phyloP scores from a whole-genome alignment of 2,113 vertebrate genomes.

The Saccopteryx leptura region DNA sequence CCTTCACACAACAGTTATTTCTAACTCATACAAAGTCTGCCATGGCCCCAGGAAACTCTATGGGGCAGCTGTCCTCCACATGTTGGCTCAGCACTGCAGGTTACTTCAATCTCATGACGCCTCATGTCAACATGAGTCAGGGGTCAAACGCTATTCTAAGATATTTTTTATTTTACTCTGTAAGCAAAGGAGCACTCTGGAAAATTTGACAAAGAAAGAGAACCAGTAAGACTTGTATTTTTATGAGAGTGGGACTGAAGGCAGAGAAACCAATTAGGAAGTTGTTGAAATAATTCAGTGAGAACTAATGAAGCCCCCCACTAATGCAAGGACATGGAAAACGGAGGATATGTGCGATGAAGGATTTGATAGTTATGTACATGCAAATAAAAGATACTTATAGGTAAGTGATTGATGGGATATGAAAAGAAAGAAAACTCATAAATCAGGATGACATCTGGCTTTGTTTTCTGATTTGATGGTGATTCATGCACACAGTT shows the following conservation, averaged over 20 bases:
- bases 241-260: neutral
- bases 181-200: neutral
- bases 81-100: neutral
- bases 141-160: slow-evolving; percentile 7
- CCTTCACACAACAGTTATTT: neutral
- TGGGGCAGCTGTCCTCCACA: neutral
- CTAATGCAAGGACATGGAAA: neutral
- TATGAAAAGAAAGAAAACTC: neutral
- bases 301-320: neutral
- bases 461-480: neutral
- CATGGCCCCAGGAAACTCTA: neutral
- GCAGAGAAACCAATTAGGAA: neutral
- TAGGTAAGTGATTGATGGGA: neutral
- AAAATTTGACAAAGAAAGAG: neutral
- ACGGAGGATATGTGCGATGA: neutral
- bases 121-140: neutral
- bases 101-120: neutral
- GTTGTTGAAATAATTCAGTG: neutral
- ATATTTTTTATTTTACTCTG: slow-evolving; percentile 13
- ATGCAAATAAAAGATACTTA: neutral
- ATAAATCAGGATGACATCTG: neutral
- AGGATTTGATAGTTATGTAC: neutral
- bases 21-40: neutral
- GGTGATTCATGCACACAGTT: neutral
- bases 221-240: neutral